Evolutionary conservation across 2,113 vertebrate species (phyloP).

Genomic region (Melanerpes formicivorus): DNA sequence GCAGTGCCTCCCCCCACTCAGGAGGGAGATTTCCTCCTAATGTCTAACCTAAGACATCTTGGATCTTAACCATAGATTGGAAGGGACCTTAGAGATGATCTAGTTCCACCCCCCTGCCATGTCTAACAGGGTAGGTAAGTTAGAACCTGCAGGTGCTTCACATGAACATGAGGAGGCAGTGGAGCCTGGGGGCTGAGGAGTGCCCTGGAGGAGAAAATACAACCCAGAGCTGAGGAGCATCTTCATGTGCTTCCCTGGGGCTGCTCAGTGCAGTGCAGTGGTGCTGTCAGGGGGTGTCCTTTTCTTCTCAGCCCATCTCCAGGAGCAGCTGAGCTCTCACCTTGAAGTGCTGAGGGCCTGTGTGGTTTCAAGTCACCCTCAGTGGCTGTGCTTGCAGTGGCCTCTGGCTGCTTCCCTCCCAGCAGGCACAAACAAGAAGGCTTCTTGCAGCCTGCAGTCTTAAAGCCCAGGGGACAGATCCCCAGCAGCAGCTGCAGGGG

Average conservation of each 20-base stretch:
- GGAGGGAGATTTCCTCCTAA: too few relatives aligned
- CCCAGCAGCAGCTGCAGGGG: too few relatives aligned
- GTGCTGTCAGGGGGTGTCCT: background rate
- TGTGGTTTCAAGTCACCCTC: background rate
- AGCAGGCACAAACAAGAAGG: background rate
- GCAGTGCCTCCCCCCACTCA: too few relatives aligned
- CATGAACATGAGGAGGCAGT: background rate
- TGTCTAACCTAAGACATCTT: too few relatives aligned
- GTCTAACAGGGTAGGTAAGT: background rate
- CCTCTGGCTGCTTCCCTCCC: background rate
- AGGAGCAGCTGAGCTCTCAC: background rate
- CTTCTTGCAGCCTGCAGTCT: background rate
- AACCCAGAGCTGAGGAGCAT: rapidly evolving
- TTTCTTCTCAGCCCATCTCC: background rate
- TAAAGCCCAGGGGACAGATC: too few relatives aligned
- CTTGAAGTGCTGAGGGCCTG: background rate
- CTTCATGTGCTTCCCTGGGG: background rate
- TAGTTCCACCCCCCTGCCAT: too few relatives aligned
- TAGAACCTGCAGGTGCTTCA: background rate
- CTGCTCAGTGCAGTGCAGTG: background rate
- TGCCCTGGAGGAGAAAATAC: background rate
- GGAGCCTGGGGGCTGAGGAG: background rate
- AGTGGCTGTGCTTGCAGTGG: background rate
- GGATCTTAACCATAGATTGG: too few relatives aligned
- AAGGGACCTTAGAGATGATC: too few relatives aligned